Base-by-base conservation (phyloP, 1,140 invertebrate genomes). In the Elymnias hypermnestra region DNA sequence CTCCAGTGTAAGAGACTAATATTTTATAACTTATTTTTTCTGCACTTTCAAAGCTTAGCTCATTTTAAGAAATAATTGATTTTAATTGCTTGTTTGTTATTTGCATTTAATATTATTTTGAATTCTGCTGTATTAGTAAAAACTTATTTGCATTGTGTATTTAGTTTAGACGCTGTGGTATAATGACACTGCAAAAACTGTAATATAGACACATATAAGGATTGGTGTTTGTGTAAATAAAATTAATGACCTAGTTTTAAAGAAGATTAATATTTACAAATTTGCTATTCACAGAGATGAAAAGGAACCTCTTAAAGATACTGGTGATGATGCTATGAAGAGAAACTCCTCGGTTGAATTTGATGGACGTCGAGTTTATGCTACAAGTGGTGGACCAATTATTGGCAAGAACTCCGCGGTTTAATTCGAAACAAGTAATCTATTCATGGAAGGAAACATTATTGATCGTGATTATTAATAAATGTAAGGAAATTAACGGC, bases 351-450 rank as follows among this genome's bases (percentile, higher is more conserved):
- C 92, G 12, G 90, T 94, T 3, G 93, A 94, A 61, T 95, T 93
- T 63, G 93, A 95, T 57, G 92, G 93, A 4, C 91, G 92, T 62
- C 89, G 92, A 57, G 93, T 93, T 8, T 91, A 94, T 62, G 92
- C 93, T 12, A 93, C 92, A 63, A 93, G 93, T 17, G 92, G 92
- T 28, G 89, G 90, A 63, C 65, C 77, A 2, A 94, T 94, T 57
- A 93, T 94, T 55, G 94, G 93, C 52, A 94, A 94, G 86, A 93
- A 94, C 65, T 95, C 94, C 7, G 93, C 93, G 36, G 94, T 95
- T 43, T 95, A 93, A 67, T 41, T 35, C 37, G 22, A 19, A 31
- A 49, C 33, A 41, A 41, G 23, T 39, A 21, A 28, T 21, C 15
- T 4, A 36, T 21, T 10, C 23, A 39, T 36, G 41, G 22, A 18